Conservation (phyloP, 2,797 vertebrate species). For the Gallinago solitaria region DNA sequence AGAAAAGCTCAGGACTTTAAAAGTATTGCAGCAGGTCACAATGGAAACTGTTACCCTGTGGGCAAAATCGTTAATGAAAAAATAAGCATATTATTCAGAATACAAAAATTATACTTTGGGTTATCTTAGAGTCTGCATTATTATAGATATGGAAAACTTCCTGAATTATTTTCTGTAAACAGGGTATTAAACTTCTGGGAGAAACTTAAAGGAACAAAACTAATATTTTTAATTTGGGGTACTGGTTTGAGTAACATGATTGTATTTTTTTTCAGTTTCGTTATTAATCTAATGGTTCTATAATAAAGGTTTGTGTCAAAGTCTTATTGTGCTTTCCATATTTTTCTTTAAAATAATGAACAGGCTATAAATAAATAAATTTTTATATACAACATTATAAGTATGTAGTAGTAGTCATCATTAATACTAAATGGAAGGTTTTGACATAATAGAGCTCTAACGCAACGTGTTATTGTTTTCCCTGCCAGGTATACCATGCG, state of each 20-base stretch:
- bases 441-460: background rate
- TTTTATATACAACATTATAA: background rate
- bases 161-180: slow-evolving; percentile 2
- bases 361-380: background rate
- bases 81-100: background rate
- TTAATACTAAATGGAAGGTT: background rate
- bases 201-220: background rate
- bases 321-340: background rate
- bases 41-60: background rate
- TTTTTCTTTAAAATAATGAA: background rate
- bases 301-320: background rate
- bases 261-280: background rate
- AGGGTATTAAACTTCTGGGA: background rate
- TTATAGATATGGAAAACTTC: background rate
- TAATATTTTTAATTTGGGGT: background rate
- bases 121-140: background rate
- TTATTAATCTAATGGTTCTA: background rate
- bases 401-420: background rate
- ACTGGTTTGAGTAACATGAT: background rate
- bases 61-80: background rate
- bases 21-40: background rate
- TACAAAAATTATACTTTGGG: background rate
- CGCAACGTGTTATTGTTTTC: background rate
- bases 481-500: slow-evolving; percentile 90
- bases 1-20: background rate